Evolutionary conservation across 2,797 vertebrate genomes (phyloP).

Genomic region (Lacerta bilineata): DNA sequence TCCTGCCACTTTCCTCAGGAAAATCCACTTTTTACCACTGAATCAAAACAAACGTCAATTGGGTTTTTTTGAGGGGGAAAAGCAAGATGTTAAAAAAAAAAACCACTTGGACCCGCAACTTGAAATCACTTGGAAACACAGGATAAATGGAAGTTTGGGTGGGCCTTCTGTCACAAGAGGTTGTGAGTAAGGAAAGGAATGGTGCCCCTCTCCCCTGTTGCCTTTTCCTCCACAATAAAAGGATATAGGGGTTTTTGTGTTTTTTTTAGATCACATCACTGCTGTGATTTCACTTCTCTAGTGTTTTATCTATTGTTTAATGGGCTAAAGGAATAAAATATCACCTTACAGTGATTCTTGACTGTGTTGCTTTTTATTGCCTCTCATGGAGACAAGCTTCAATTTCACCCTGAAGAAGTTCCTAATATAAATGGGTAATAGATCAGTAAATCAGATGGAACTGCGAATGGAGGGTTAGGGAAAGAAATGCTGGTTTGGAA

Average conservation of each 20-base stretch:
- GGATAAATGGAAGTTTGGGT: too few species aligned
- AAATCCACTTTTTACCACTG: too few species aligned
- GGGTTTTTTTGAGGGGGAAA: too few species aligned
- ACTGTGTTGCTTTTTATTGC: slow-evolving; percentile 72
- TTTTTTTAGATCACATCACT: slow-evolving; percentile 25
- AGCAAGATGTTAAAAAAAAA: too few species aligned
- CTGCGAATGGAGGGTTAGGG: background rate
- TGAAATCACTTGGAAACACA: too few species aligned
- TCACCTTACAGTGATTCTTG: slow-evolving; percentile 65
- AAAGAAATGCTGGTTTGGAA: background rate
- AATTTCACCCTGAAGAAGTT: slow-evolving; percentile 63
- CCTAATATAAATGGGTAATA: slow-evolving; percentile 65
- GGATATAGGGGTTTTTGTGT: too few species aligned
- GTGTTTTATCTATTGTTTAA: slow-evolving; percentile 71
- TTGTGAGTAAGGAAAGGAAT: background rate
- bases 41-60: too few species aligned
- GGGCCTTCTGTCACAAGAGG: background rate
- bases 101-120: too few species aligned
- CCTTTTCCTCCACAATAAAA: background rate
- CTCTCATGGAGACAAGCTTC: slow-evolving; percentile 62
- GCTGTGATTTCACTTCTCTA: slow-evolving; percentile 60
- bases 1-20: too few species aligned
- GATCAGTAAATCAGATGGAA: slow-evolving; percentile 65
- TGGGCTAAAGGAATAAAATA: slow-evolving; percentile 70
- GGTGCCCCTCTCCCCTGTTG: background rate